These are phyloP conservation scores for Nomada ruficornis DNA, from an alignment of 2,888 invertebrate species.

Conservation along the genomic window DNA sequence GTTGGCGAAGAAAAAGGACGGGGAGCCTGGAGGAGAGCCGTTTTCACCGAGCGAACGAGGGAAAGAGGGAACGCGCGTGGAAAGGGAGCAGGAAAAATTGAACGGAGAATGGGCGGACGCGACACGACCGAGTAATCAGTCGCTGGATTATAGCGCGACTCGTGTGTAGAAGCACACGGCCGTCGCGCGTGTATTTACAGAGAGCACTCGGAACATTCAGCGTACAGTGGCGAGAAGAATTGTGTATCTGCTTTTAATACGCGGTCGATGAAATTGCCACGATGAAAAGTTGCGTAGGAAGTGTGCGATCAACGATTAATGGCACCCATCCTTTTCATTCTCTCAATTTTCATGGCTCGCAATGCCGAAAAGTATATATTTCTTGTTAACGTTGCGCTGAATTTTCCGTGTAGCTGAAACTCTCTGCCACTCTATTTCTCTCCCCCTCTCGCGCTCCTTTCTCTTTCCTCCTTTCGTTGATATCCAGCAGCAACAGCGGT, in stretches of 20 bases:
- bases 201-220: no score
- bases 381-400: not conserved
- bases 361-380: conserved; percentile 6
- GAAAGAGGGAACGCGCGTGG: conserved; percentile 41
- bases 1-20: conserved; percentile 64
- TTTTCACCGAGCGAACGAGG: not conserved
- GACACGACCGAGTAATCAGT: conserved; percentile 73
- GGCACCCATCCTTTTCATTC: no score
- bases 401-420: no score
- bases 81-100: conserved; percentile 73
- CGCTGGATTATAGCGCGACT: conserved; percentile 68
- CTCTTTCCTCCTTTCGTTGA: not conserved
- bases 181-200: conserved; percentile 13
- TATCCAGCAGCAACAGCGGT: conserved; percentile 10
- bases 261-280: no score
- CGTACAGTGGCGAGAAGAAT: no score
- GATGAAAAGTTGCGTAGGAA: no score
- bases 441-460: not conserved
- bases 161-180: conserved; percentile 36
- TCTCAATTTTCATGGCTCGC: no score
- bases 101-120: conserved; percentile 69
- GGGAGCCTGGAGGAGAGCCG: conserved; percentile 28
- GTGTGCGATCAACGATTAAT: no score
- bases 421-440: conserved; percentile 20
- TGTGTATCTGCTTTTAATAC: no score